Evolutionary conservation across 2,113 vertebrate genomes (phyloP).

Genomic region (Aegypius monachus): DNA sequence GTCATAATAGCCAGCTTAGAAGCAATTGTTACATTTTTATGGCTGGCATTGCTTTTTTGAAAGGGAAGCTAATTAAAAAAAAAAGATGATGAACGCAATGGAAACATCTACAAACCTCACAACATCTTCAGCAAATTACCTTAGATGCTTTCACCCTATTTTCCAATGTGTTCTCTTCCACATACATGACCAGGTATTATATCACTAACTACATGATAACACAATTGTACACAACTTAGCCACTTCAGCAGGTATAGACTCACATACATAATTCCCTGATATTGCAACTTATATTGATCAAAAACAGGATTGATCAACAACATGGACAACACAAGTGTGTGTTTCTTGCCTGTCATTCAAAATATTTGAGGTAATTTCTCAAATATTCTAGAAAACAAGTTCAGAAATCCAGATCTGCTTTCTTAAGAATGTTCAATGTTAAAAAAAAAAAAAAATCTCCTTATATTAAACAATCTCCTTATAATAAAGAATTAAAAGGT

Average conservation of each 20-base stretch:
- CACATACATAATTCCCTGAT: not conserved
- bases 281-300: not conserved
- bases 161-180: not conserved
- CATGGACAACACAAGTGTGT: not conserved
- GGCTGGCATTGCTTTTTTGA: not conserved
- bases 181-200: not conserved
- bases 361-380: not conserved
- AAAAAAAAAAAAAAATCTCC: not conserved
- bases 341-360: not conserved
- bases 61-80: not conserved
- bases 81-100: not conserved
- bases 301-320: not conserved
- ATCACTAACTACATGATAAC: not conserved
- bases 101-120: not conserved
- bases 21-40: not conserved
- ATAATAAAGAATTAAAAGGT: not conserved
- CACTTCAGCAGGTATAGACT: not conserved
- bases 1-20: not conserved
- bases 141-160: not conserved
- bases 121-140: not conserved
- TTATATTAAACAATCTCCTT: not conserved
- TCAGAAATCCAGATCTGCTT: not conserved
- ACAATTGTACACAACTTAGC: not conserved
- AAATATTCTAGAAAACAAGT: not conserved
- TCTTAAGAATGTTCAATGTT: not conserved